Conservation (phyloP, 2,888 invertebrate species). For the Bembecia ichneumoniformis region DNA sequence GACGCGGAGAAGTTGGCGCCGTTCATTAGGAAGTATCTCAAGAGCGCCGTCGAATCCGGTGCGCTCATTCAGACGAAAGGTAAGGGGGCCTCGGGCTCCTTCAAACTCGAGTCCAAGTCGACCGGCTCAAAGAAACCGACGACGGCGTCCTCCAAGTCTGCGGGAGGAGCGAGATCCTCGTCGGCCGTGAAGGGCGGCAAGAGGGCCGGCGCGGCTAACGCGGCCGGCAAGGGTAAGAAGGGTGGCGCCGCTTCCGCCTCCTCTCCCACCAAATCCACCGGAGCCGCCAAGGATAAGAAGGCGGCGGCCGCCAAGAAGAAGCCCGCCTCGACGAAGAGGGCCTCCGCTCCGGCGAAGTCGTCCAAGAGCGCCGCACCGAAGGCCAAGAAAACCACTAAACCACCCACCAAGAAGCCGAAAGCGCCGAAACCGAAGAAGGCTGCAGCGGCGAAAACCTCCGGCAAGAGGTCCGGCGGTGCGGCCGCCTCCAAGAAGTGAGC, state of each 20-base stretch:
- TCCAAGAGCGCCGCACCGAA: slow-evolving; percentile 25
- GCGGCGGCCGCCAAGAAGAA: too few relatives aligned
- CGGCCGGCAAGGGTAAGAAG: too few relatives aligned
- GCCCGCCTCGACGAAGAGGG: not conserved
- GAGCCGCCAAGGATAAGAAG: too few relatives aligned
- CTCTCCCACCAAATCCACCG: too few relatives aligned
- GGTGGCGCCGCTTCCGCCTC: too few relatives aligned
- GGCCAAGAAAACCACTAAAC: slow-evolving; percentile 35
- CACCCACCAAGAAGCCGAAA: slow-evolving; percentile 42
- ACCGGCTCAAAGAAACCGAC: too few relatives aligned
- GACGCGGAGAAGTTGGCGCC: slow-evolving; percentile 54
- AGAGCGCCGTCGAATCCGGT: slow-evolving; percentile 13
- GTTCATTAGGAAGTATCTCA: too few relatives aligned
- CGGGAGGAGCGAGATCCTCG: too few relatives aligned
- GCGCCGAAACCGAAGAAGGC: slow-evolving; percentile 43
- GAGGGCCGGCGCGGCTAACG: too few relatives aligned
- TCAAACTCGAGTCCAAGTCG: not conserved
- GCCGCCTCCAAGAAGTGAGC: slow-evolving; percentile 19
- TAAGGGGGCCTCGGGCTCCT: slow-evolving; percentile 61
- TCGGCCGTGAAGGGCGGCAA: too few relatives aligned
- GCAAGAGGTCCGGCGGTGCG: slow-evolving; percentile 11
- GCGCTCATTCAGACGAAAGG: slow-evolving; percentile 70
- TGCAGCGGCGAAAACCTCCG: slow-evolving; percentile 15
- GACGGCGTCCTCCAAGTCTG: too few relatives aligned
- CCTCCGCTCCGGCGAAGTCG: slow-evolving; percentile 15